A percentile compares a stretch with the other conserved stretches of the same genome.
These are phyloP conservation scores for Lithobates pipiens DNA, from an alignment of 2,797 vertebrate genomes.

Conservation along the genomic window DNA sequence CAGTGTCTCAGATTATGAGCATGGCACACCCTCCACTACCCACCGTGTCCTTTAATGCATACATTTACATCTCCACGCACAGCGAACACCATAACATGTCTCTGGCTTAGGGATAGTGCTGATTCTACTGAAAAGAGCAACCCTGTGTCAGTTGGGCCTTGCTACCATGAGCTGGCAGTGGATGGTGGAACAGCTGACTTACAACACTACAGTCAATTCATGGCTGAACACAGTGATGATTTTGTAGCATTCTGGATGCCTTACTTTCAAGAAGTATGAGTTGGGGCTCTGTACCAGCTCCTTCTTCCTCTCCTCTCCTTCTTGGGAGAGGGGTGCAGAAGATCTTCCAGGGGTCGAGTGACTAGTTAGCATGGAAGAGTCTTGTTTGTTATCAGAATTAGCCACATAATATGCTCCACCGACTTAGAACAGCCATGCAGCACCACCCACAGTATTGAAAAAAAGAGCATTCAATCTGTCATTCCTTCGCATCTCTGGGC, in stretches of 20 bases:
- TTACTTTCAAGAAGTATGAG: conserved; percentile 87
- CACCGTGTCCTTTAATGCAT: neutral
- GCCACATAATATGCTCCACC: no score
- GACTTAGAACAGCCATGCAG: no score
- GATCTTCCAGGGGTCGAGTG: conserved; percentile 73
- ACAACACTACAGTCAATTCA: conserved; percentile 79
- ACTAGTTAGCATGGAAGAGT: no score
- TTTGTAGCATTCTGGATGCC: conserved; percentile 85
- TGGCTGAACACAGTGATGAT: conserved; percentile 82
- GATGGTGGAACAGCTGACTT: conserved; percentile 80
- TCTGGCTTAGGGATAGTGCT: conserved; percentile 65
- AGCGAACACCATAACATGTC: neutral
- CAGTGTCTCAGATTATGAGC: conserved; percentile 43
- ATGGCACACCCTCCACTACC: neutral
- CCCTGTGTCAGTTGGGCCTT: conserved; percentile 81
- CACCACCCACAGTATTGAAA: no score
- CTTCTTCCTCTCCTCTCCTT: conserved; percentile 93
- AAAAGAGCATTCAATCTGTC: no score
- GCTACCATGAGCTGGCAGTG: conserved; percentile 80
- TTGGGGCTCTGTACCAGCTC: conserved; percentile 84
- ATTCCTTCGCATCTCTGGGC: no score
- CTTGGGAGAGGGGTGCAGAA: conserved; percentile 90
- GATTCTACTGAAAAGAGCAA: conserved; percentile 81
- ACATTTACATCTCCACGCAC: conserved; percentile 6
- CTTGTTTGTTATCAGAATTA: no score